Base-by-base conservation (phyloP, 1,140 invertebrate genomes). In the Maniola jurtina region DNA sequence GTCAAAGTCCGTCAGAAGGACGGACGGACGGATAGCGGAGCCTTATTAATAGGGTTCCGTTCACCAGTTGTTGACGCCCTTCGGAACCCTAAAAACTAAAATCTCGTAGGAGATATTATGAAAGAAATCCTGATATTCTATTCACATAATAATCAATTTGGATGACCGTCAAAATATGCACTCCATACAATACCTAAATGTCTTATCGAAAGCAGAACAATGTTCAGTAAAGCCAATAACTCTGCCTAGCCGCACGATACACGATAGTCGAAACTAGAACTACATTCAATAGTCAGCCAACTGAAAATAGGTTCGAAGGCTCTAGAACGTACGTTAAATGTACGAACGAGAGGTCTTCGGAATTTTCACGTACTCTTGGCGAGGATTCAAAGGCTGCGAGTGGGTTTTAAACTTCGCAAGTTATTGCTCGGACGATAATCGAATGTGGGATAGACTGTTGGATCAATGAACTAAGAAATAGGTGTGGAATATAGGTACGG, bases 311-410 rank as follows among this genome's bases (percentile, higher is more conserved):
- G 47, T 64, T 56, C 60, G 57, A 63, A 59, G 56, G 56, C 55
- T 58, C 61, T 71, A 57, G 57, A 71, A 68, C 47, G 64, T 67
- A 67, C 65, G 69, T 71, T 63, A 60, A 64, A 66, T 63, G 55
- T 69, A 69, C 42, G 48, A 72, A 55, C 6, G 16, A 68, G 66
- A 68, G 59, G 66, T 69, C 67, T 61, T 63, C 34, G 64, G 55
- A 67, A 72, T 72, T 69, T 72, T 66, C 71, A 72, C 71, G 71
- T 72, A 70, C 63, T 70, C 65, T 73, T 73, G 71, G 71, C 71
- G 67, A 55, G 56, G 56, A 50, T 73, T 73, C 71, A 73, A 68
- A 69, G 67, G 62, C 61, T 50, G 59, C 66, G 55, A 61, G 67
- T 64, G 70, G 68, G 62, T 69, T 73, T 70, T 70, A 66, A 73